Percentiles rank a stretch among this genome's conserved stretches.
These are phyloP conservation scores for Miniopterus natalensis DNA, from an alignment of 2,113 vertebrate species.

Conservation along the genomic window DNA sequence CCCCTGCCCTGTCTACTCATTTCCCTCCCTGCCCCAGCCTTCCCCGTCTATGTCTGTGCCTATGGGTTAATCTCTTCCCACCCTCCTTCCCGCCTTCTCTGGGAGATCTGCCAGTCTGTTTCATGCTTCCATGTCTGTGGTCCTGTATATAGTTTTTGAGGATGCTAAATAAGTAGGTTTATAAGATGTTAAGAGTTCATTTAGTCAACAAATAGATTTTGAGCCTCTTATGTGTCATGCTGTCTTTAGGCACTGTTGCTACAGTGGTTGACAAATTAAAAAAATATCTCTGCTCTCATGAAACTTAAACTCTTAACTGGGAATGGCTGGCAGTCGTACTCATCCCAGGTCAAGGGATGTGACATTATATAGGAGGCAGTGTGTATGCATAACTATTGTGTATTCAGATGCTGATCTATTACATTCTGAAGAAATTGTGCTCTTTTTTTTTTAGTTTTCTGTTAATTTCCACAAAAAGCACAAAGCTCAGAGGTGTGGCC, in stretches of 20 bases:
- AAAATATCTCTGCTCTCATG: neutral
- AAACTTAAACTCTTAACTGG: neutral
- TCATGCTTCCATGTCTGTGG: too few species aligned
- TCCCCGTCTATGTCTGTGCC: too few species aligned
- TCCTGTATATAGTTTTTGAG: neutral
- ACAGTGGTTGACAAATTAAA: neutral
- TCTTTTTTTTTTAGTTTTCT: neutral
- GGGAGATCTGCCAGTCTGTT: too few species aligned
- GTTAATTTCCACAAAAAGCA: conserved; percentile 65
- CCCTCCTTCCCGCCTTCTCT: too few species aligned
- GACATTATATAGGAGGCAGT: neutral
- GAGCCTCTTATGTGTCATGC: neutral
- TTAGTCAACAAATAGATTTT: neutral
- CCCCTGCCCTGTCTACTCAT: too few species aligned
- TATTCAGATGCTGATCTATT: neutral
- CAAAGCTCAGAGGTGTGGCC: neutral
- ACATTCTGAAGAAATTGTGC: neutral
- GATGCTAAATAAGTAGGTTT: neutral
- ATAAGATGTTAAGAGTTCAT: neutral
- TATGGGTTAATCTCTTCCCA: too few species aligned
- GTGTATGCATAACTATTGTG: neutral
- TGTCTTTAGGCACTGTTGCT: neutral
- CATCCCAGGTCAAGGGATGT: neutral
- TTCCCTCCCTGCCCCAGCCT: too few species aligned
- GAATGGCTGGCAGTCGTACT: neutral